Evolutionary conservation across 2,797 vertebrate genomes (phyloP).

Genomic region (Acrocephalus scirpaceus): DNA sequence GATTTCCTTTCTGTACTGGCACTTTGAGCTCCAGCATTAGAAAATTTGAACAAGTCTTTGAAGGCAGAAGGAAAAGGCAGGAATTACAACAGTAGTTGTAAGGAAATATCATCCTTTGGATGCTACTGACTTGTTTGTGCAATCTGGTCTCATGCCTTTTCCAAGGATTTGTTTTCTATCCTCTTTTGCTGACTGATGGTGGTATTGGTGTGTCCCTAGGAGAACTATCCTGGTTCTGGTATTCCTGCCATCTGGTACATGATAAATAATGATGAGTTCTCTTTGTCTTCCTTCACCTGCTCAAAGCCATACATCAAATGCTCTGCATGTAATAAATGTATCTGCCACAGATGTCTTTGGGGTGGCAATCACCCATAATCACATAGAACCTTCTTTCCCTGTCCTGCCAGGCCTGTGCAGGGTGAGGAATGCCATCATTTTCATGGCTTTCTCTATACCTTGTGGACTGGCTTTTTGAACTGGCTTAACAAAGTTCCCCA

Average conservation of each 20-base stretch:
- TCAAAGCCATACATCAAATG: background rate
- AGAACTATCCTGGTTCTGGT: background rate
- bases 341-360: background rate
- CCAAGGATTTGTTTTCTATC: background rate
- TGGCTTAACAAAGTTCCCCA: background rate
- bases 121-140: background rate
- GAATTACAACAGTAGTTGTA: background rate
- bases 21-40: background rate
- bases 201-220: background rate
- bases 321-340: background rate
- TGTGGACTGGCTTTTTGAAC: background rate
- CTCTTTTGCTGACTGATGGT: background rate
- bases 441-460: background rate
- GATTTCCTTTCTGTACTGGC: background rate
- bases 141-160: background rate
- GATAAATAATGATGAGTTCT: background rate
- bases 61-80: background rate
- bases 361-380: background rate
- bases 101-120: background rate
- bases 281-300: background rate
- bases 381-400: background rate
- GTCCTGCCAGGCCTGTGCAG: background rate
- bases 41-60: background rate
- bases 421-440: background rate
- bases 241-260: background rate